Evolutionary conservation across 2,888 invertebrate genomes (phyloP).

Genomic region (Agonum fuliginosum): DNA sequence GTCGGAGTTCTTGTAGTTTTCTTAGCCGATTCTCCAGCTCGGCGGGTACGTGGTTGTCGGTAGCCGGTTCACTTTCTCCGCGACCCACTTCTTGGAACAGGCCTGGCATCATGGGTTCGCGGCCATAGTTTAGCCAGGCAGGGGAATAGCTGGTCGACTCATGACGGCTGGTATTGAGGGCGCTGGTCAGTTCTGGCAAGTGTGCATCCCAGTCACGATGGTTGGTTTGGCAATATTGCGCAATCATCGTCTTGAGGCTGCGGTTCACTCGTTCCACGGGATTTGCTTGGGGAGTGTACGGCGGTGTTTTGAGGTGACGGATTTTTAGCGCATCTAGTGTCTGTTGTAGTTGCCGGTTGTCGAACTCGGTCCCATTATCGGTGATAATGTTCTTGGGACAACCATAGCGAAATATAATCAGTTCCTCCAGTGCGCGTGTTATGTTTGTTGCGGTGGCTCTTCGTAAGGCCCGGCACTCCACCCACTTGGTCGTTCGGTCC

Average conservation of each 20-base stretch:
- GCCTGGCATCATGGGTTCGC: no score
- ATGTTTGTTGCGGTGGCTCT: slow-evolving; percentile 58
- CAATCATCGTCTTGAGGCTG: slow-evolving; percentile 65
- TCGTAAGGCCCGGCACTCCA: slow-evolving; percentile 59
- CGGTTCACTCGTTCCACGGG: slow-evolving; percentile 66
- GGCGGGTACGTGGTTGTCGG: no score
- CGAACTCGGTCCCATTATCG: slow-evolving; percentile 63
- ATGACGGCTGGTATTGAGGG: no score
- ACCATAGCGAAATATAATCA: slow-evolving; percentile 21
- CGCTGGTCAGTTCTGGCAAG: no score
- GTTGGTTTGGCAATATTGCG: no score
- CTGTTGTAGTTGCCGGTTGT: slow-evolving; percentile 18
- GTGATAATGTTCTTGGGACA: slow-evolving; percentile 60
- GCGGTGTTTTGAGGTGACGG: slow-evolving; percentile 60
- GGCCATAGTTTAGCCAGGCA: no score
- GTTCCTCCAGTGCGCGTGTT: slow-evolving; percentile 41
- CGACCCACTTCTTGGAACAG: no score
- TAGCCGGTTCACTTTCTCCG: no score
- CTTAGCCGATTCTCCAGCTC: no score
- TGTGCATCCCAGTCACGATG: no score
- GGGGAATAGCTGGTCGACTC: no score
- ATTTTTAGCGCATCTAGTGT: slow-evolving; percentile 11
- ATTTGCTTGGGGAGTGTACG: slow-evolving; percentile 66
- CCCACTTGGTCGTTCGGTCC: slow-evolving; percentile 63
- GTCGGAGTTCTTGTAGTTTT: no score